These are phyloP conservation scores for Dufourea novaeangliae DNA, from an alignment of 1,140 invertebrate species.

Conservation along the genomic window DNA sequence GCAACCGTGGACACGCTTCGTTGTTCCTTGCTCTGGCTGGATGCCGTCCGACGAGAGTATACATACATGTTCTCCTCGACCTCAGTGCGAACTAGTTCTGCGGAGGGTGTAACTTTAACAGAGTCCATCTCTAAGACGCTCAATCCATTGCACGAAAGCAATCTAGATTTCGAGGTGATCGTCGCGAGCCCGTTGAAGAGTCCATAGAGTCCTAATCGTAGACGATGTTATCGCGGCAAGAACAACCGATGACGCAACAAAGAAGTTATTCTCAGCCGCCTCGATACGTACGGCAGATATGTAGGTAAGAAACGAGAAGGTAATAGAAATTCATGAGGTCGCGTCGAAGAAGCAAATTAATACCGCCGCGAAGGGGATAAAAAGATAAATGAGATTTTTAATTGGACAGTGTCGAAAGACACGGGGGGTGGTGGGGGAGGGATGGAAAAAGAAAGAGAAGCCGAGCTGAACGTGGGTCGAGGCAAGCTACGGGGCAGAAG, in stretches of 20 bases:
- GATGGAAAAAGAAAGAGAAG: background rate
- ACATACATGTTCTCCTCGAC: too few relatives aligned
- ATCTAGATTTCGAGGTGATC: background rate
- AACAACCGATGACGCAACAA: conserved; percentile 13
- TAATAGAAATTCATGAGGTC: conserved; percentile 52
- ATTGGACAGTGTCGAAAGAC: conserved; percentile 59
- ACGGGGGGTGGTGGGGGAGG: background rate
- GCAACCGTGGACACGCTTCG: conserved; percentile 17
- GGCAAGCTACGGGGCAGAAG: background rate
- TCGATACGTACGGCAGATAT: conserved; percentile 6
- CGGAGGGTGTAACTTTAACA: too few relatives aligned
- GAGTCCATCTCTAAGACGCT: too few relatives aligned
- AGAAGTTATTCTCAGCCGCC: conserved; percentile 8
- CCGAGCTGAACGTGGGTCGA: background rate
- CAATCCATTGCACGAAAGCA: background rate
- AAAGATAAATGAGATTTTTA: conserved; percentile 61
- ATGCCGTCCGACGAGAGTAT: too few relatives aligned
- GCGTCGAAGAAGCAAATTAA: conserved; percentile 48
- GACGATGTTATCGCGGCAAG: conserved; percentile 8
- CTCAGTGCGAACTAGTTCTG: too few relatives aligned
- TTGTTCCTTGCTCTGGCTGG: background rate
- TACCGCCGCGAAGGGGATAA: conserved; percentile 33
- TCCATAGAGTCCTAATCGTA: conserved; percentile 1
- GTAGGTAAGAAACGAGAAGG: conserved; percentile 28
- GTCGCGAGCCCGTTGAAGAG: background rate